These are phyloP conservation scores for Drosophila jambulina DNA, from an alignment of 1,140 invertebrate species.

Conservation along the genomic window DNA sequence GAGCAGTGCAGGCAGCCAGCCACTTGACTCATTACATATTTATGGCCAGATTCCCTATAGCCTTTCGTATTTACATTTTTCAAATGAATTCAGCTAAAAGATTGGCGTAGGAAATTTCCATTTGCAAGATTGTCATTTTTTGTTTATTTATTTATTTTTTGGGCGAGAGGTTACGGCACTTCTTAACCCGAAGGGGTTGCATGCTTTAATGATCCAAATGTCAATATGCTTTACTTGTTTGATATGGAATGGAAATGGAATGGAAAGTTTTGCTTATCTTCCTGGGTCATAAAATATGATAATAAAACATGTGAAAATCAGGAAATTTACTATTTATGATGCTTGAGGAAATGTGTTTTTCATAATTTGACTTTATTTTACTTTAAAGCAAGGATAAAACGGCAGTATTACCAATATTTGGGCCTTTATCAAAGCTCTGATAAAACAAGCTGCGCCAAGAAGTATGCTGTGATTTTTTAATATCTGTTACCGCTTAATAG, in stretches of 20 bases:
- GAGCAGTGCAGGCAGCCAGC: constrained; percentile 1
- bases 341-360: neutral
- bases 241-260: constrained; percentile 7
- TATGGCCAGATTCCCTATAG: constrained; percentile 20
- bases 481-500: neutral
- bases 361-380: neutral
- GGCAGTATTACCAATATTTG: neutral
- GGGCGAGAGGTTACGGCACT: neutral
- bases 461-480: neutral
- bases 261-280: constrained; percentile 34
- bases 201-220: constrained; percentile 14
- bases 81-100: constrained; percentile 35
- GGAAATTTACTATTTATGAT: neutral
- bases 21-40: constrained; percentile 56
- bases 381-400: neutral
- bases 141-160: neutral
- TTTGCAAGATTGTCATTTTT: constrained; percentile 29
- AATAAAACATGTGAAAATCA: constrained; percentile 13
- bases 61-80: constrained; percentile 30
- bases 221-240: constrained; percentile 17
- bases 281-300: neutral
- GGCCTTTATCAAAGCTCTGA: neutral
- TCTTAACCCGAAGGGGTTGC: constrained; percentile 4
- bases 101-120: constrained; percentile 30
- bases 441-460: neutral